Percentiles rank a stretch among this genome's conserved stretches.
These are phyloP conservation scores for Petrolisthes manimaculis DNA, from an alignment of 2,888 invertebrate species.

Conservation along the genomic window DNA sequence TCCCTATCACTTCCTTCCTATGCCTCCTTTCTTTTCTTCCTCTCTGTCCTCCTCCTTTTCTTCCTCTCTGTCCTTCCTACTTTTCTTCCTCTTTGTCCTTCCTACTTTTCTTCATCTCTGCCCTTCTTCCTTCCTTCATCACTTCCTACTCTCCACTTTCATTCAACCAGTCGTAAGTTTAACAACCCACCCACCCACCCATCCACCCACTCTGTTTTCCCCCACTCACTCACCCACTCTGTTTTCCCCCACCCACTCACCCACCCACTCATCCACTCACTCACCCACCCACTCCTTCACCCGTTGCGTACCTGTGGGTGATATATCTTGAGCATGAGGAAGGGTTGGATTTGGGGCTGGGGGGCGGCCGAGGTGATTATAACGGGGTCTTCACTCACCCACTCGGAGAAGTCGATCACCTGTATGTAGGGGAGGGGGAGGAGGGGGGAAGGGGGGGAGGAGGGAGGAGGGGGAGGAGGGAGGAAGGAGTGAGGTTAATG, in stretches of 20 bases:
- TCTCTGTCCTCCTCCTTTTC: conserved; percentile 7
- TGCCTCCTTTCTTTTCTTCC: background rate
- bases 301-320: background rate
- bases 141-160: background rate
- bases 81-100: background rate
- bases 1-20: too few species aligned
- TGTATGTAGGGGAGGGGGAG: conserved; percentile 16
- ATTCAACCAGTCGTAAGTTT: too few species aligned
- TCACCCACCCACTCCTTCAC: background rate
- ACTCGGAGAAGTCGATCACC: conserved; percentile 50
- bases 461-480: conserved; percentile 1
- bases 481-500: background rate
- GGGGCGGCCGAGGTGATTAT: conserved; percentile 43
- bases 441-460: background rate
- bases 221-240: background rate
- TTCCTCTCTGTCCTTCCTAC: background rate
- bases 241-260: background rate
- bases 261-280: background rate
- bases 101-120: background rate
- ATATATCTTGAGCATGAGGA: conserved; percentile 41
- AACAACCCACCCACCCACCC: background rate
- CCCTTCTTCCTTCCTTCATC: background rate
- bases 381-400: conserved; percentile 49
- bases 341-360: conserved; percentile 26
- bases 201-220: background rate